These are phyloP conservation scores for Brachionus koreanus DNA, from an alignment of 1,140 invertebrate species.

Conservation along the genomic window DNA sequence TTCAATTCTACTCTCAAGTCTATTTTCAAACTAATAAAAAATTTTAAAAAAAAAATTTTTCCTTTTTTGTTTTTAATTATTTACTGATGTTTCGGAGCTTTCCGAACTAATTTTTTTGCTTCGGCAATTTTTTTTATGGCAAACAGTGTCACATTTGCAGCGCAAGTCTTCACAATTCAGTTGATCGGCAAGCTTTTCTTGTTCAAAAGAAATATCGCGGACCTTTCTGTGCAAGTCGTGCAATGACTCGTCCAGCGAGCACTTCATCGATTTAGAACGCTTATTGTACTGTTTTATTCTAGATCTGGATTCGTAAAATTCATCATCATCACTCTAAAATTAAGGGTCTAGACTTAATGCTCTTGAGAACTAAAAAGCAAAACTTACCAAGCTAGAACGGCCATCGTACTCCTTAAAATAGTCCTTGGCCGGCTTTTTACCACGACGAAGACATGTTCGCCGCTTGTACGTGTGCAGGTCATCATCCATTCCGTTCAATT, in stretches of 20 bases:
- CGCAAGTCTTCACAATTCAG: not conserved
- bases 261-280: not conserved
- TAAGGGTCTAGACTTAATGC: not conserved
- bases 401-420: not conserved
- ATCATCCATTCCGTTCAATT: not conserved
- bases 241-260: not conserved
- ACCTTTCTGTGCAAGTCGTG: constrained; percentile 18
- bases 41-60: not conserved
- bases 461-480: not conserved
- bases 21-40: constrained; percentile 12
- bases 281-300: not conserved
- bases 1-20: constrained; percentile 25
- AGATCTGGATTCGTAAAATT: not conserved
- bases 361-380: not conserved
- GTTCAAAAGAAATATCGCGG: constrained; percentile 24
- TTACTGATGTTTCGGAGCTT: not conserved
- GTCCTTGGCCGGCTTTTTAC: not conserved
- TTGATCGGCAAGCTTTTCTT: constrained; percentile 1
- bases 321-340: constrained; percentile 14
- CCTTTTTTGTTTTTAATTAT: not conserved
- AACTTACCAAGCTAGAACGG: not conserved
- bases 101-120: not conserved
- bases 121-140: not conserved
- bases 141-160: not conserved
- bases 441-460: not conserved